Base-by-base conservation (phyloP, 2,888 invertebrate genomes). In the Oasisia sp. region DNA sequence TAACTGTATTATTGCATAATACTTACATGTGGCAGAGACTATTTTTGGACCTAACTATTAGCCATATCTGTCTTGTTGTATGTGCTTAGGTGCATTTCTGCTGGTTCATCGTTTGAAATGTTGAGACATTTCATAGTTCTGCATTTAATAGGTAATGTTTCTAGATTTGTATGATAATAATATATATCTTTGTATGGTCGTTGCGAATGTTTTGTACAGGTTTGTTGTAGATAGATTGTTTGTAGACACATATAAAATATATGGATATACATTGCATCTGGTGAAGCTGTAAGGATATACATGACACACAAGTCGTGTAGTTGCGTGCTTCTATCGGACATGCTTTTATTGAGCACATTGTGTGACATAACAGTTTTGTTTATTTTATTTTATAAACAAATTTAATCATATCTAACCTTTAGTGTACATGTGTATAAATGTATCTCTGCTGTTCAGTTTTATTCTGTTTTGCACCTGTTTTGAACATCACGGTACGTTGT, bases 111-210 rank as follows among this genome's bases (percentile, higher is more conserved):
- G 27, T 74, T 27, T 74, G 74, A 74, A 74, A 74, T 74, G 74
- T 74, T 38, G 38, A 38, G 27, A n/a, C 50, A 50, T 50, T 50
- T 74, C 19, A 74, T 74, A 74, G 74, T 74, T 74, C 27, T 74
- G 74, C 74, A 74, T 74, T 74, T 74, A 74, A 74, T 74, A 74
- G 74, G n/a, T 74, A 74, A 74, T 74, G n/a, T 74, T 74, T 74
- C 74, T 74, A 74, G 74, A 74, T 74, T 74, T 74, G 74, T 74
- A 74, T 74, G 38, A 38, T 38, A 74, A 74, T 74, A 50, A 50
- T 50, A 50, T 50, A 74, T 74, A 74, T 74, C 74, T 74, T 74
- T n/a, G 74, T 74, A 19, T 74, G 74, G 27, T 74, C 74, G 27
- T 74, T 74, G 74, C 74, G n/a, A 74, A 74, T n/a, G 74, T 74